A percentile compares a stretch with the other conserved stretches of the same genome.
These are phyloP conservation scores for Prionailurus bengalensis DNA, from an alignment of 2,113 vertebrate species.

Conservation along the genomic window DNA sequence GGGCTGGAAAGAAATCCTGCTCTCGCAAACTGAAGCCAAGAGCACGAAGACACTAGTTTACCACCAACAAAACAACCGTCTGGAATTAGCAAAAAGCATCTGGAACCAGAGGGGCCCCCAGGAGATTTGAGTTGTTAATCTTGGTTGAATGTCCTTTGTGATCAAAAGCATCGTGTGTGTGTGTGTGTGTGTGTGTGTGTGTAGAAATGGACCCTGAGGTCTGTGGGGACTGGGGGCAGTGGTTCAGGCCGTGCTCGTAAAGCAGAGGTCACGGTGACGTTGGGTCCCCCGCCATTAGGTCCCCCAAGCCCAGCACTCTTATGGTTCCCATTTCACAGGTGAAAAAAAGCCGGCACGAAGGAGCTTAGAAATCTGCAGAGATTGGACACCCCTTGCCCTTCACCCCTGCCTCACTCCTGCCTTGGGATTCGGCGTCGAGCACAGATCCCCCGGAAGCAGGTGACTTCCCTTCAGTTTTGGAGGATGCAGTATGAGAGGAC, in stretches of 20 bases:
- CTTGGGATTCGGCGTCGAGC: rapidly evolving
- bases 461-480: neutral
- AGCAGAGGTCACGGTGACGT: rapidly evolving
- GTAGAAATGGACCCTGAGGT: neutral
- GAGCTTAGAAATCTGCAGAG: neutral
- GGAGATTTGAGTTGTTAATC: neutral
- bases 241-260: rapidly evolving
- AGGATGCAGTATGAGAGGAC: too few relatives aligned
- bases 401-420: neutral
- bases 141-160: neutral
- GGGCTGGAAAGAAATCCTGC: neutral
- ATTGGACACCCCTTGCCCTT: neutral
- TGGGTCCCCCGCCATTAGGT: too few relatives aligned
- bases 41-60: rapidly evolving
- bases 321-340: rapidly evolving
- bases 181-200: too few relatives aligned
- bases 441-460: rapidly evolving
- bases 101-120: neutral
- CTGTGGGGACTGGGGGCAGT: neutral
- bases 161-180: neutral
- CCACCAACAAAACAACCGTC: neutral
- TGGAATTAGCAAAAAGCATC: neutral
- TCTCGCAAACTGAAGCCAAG: rapidly evolving
- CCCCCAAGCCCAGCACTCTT: rapidly evolving
- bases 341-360: rapidly evolving